Percentiles rank a stretch among this genome's conserved stretches.
Conservation (phyloP, 2,888 invertebrate species). For the Archips crataeganus region DNA sequence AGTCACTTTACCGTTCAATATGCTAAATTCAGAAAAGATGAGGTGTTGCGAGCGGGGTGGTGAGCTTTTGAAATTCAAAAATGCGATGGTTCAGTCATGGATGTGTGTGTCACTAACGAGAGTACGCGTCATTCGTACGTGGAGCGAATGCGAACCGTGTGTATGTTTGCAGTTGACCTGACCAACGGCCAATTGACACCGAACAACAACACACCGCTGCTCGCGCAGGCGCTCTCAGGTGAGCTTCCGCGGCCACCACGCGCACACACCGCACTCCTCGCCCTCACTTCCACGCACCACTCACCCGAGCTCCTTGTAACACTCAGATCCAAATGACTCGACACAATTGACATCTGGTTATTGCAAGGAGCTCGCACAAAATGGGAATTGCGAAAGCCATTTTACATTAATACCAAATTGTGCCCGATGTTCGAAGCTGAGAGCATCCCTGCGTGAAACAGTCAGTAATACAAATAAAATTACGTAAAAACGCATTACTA, state of each 20-base stretch:
- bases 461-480: conserved; percentile 10
- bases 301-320: conserved; percentile 1
- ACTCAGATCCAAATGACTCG: not conserved
- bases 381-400: not conserved
- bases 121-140: conserved; percentile 70
- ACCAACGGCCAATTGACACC: conserved; percentile 98
- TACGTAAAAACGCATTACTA: conserved; percentile 29
- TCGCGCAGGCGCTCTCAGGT: conserved; percentile 98
- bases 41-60: conserved; percentile 57
- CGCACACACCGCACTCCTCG: conserved; percentile 49
- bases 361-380: not conserved
- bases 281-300: conserved; percentile 1
- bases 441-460: conserved; percentile 10
- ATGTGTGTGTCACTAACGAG: conserved; percentile 74
- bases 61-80: conserved; percentile 58
- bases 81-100: conserved; percentile 83
- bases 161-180: conserved; percentile 95
- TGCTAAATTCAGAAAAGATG: conserved; percentile 68
- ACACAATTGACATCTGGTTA: conserved; percentile 1
- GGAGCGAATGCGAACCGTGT: conserved; percentile 87
- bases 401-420: conserved; percentile 2
- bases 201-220: conserved; percentile 97
- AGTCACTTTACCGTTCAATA: conserved; percentile 76
- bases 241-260: conserved; percentile 68
- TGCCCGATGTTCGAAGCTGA: conserved; percentile 11